Evolutionary conservation across 35 echinoderm and acorn worm species (phyloP).

Genomic region (Hemicentrotus pulcherrimus): DNA sequence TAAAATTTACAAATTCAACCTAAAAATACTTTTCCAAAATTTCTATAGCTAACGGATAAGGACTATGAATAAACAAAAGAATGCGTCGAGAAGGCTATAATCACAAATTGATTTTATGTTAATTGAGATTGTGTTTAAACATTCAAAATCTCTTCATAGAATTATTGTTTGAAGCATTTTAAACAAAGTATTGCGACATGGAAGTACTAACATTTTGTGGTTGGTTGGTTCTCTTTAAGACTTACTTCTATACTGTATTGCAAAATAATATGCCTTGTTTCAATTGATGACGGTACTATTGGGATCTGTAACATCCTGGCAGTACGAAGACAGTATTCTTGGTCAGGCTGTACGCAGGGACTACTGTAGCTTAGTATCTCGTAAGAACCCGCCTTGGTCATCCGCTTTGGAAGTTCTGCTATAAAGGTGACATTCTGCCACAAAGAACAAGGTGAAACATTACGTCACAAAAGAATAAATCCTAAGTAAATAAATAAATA

Average conservation of each 20-base stretch:
- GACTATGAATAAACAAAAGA: too few species aligned
- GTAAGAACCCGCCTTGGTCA: conserved; percentile 72
- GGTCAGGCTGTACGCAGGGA: conserved; percentile 80
- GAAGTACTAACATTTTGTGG: too few species aligned
- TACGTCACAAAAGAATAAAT: neutral
- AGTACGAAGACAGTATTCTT: conserved; percentile 94
- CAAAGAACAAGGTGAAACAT: neutral
- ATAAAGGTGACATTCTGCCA: conserved; percentile 83
- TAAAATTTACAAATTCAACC: too few species aligned
- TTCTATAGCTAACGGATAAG: too few species aligned
- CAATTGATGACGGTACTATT: conserved; percentile 84
- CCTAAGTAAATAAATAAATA: neutral
- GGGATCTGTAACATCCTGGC: conserved; percentile 94
- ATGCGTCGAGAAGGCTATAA: too few species aligned
- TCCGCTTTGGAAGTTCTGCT: conserved; percentile 71
- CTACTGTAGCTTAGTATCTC: conserved; percentile 93
- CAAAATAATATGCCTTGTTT: conserved; percentile 68
- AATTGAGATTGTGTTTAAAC: too few species aligned
- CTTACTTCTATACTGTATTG: conserved; percentile 91
- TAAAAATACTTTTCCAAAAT: too few species aligned
- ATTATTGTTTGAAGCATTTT: too few species aligned
- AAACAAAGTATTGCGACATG: too few species aligned
- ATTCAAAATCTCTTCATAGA: too few species aligned
- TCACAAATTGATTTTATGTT: too few species aligned
- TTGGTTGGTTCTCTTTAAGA: neutral